Evolutionary conservation across 2,113 vertebrate species (phyloP).

Genomic region (Helogale parvula): DNA sequence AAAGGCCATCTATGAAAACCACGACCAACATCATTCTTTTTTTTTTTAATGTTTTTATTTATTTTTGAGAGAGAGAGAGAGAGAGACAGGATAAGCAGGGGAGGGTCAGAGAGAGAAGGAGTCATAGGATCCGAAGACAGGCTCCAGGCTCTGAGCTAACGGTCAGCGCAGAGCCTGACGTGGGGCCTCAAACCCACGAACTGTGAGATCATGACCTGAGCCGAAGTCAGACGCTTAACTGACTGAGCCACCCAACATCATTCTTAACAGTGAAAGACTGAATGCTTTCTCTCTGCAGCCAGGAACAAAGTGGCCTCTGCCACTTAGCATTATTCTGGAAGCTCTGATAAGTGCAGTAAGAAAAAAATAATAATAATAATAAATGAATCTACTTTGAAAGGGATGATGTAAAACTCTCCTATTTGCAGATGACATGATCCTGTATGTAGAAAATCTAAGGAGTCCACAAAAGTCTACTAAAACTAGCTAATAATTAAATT

Average conservation of each 20-base stretch:
- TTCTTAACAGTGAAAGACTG: rapidly evolving
- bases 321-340: neutral
- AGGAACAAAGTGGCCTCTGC: neutral
- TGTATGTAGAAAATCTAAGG: neutral
- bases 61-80: no score
- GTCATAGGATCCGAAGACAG: no score
- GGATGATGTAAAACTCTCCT: neutral
- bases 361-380: neutral
- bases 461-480: neutral
- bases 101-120: no score
- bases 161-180: no score
- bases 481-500: neutral
- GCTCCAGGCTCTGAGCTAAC: no score
- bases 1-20: neutral
- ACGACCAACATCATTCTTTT: no score
- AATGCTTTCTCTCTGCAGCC: neutral
- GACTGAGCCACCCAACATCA: no score
- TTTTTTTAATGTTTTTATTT: no score
- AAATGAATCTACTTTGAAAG: neutral
- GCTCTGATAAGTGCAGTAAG: neutral
- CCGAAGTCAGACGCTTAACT: no score
- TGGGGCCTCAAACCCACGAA: no score
- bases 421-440: neutral
- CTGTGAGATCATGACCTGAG: no score
- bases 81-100: no score